These are phyloP conservation scores for Noctuana brunneofusca DNA, from an alignment of 2,888 invertebrate genomes.

Conservation along the genomic window DNA sequence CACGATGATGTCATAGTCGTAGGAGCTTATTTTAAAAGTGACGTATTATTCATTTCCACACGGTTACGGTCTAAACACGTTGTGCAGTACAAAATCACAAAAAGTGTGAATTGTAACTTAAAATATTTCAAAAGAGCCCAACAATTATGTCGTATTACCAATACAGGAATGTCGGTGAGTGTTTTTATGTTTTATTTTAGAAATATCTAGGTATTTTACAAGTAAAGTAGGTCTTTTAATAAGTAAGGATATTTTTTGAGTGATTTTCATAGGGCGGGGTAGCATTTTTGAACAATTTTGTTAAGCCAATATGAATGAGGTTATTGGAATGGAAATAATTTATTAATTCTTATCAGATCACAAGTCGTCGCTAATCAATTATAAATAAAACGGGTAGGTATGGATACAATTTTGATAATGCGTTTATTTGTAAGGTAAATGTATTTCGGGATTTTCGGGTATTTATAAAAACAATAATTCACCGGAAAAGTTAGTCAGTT, in stretches of 20 bases:
- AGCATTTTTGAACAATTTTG: neutral
- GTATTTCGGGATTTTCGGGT: neutral
- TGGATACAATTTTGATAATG: neutral
- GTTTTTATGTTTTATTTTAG: constrained; percentile 13
- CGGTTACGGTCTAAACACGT: constrained; percentile 12
- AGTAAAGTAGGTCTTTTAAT: neutral
- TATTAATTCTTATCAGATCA: neutral
- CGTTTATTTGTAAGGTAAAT: constrained; percentile 1
- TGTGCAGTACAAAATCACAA: constrained; percentile 4
- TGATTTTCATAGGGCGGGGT: constrained; percentile 5
- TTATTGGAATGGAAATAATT: neutral
- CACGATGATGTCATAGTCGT: constrained; percentile 79
- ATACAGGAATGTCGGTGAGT: constrained; percentile 64
- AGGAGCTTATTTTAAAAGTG: constrained; percentile 75
- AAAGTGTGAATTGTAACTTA: constrained; percentile 8
- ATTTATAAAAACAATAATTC: neutral
- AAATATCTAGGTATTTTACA: neutral
- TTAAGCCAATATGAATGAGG: neutral
- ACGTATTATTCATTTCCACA: constrained; percentile 63
- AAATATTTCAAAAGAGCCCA: constrained; percentile 32
- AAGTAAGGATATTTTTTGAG: neutral
- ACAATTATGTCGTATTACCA: constrained; percentile 62
- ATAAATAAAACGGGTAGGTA: neutral
- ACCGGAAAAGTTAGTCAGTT: constrained; percentile 8
- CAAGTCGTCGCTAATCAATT: neutral